phyloP scores from a whole-genome alignment of 1,140 invertebrate species.

The Frieseomelitta varia region DNA sequence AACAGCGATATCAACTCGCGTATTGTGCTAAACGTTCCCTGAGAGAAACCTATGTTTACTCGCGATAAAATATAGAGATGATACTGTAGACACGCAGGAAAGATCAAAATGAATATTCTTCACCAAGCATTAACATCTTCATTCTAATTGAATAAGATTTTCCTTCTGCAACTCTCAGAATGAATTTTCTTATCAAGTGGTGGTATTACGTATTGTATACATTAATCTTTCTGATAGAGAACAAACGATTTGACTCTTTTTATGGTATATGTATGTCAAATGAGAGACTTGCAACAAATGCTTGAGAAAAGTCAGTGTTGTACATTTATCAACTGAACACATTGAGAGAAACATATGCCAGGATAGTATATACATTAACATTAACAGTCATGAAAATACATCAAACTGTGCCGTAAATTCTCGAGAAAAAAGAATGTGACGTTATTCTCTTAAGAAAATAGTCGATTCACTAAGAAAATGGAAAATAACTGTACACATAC shows the following conservation, averaged over 20 bases:
- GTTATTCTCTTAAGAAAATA: not conserved
- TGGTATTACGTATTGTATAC: not conserved
- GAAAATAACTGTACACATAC: constrained; percentile 3
- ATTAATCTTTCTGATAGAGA: not conserved
- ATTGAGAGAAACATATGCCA: not conserved
- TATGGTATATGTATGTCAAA: not conserved
- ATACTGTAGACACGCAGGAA: not conserved
- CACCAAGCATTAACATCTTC: constrained; percentile 26
- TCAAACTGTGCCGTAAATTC: not conserved
- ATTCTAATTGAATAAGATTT: constrained; percentile 6
- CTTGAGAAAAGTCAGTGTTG: constrained; percentile 2
- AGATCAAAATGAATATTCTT: constrained; percentile 10
- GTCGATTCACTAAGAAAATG: not conserved
- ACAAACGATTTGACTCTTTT: not conserved
- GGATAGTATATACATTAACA: constrained; percentile 19
- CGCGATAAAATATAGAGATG: not conserved
- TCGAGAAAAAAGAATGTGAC: not conserved
- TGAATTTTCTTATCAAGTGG: not conserved
- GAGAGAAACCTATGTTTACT: not conserved
- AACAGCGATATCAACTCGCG: constrained; percentile 19
- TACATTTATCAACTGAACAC: constrained; percentile 13
- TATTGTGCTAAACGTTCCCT: not conserved
- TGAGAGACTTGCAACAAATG: not conserved
- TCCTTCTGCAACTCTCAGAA: not conserved
- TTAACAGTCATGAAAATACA: not conserved